Base-by-base conservation (phyloP, 2,888 invertebrate species). In the Amitus sp. region DNA sequence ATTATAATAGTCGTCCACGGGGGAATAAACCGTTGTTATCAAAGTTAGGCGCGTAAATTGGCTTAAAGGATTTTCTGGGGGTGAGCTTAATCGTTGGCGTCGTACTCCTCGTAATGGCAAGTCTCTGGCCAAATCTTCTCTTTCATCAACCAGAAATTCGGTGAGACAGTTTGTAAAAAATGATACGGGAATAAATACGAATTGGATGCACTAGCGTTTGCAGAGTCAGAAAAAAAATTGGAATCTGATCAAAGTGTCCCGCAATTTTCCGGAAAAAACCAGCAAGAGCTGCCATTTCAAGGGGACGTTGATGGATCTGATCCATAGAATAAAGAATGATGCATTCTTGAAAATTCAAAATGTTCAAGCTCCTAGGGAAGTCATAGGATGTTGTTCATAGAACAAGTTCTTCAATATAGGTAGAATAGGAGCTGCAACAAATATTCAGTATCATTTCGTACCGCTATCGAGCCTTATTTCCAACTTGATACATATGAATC, bases 41-140 rank as follows among this genome's bases (percentile, higher is more conserved):
- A 60, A 66, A 72, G 75, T 75, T 74, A 69, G 71, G 70, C 70
- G 71, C 74, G 75, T 74, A 79, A 80, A 80, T 80, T 80, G 80
- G 80, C 79, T 80, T 79, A 80, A 78, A 69, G 75, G 79, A 80
- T 80, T 80, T 77, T 60, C 64, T 60, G 62, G 54, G 59, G 66
- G 53, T 52, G 65, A 70, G 73, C 72, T 73, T 73, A 75, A 74
- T 73, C 67, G 70, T 56, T 63, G 50, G 49, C 66, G 70, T 68
- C 67, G 62, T 65, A 54, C 67, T 67, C 66, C 70, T 71, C 42
- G 55, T 47, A 30, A 53, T 40, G 47, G 56, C 18, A 13, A 37
- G 37, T 12, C 12, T 37, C 37, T 37, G 37, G 15, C 37, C 37
- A 37, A 37, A 37, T 37, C 37, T 37, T 37, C 37, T 37, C 13